phyloP scores from a whole-genome alignment of 2,888 invertebrate species.

The Augochlorella aurata region DNA sequence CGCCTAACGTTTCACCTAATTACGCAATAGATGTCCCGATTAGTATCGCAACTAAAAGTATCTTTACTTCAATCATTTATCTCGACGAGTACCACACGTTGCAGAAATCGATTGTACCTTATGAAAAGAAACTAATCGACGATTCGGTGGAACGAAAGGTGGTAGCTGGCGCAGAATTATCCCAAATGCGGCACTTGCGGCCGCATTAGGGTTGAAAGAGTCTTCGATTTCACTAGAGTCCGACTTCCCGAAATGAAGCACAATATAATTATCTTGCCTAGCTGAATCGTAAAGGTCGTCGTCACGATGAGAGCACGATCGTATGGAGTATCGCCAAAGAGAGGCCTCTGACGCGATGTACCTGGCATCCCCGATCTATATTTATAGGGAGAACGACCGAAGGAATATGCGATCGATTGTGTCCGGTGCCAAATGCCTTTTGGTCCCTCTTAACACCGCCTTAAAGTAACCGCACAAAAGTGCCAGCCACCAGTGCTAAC shows the following conservation, averaged over 20 bases:
- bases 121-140: no score
- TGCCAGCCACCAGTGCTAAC: constrained; percentile 44
- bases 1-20: no score
- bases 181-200: not conserved
- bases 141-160: not conserved
- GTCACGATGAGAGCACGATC: constrained; percentile 60
- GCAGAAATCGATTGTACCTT: no score
- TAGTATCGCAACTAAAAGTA: no score
- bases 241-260: constrained; percentile 52
- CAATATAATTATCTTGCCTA: constrained; percentile 57
- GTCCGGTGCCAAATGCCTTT: constrained; percentile 67
- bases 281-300: constrained; percentile 62
- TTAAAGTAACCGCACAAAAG: constrained; percentile 55
- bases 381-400: constrained; percentile 79
- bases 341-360: constrained; percentile 66
- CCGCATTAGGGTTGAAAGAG: constrained; percentile 24
- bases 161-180: not conserved
- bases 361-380: constrained; percentile 75
- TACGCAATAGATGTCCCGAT: no score
- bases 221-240: constrained; percentile 47
- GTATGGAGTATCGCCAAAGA: constrained; percentile 75
- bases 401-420: constrained; percentile 78
- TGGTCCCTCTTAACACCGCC: constrained; percentile 51
- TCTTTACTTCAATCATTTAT: no score
- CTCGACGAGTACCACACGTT: no score